Evolutionary conservation across 2,113 vertebrate species (phyloP), one percentile per base, ranked within the genome.

Genomic region (Odobenus rosmarus): DNA sequence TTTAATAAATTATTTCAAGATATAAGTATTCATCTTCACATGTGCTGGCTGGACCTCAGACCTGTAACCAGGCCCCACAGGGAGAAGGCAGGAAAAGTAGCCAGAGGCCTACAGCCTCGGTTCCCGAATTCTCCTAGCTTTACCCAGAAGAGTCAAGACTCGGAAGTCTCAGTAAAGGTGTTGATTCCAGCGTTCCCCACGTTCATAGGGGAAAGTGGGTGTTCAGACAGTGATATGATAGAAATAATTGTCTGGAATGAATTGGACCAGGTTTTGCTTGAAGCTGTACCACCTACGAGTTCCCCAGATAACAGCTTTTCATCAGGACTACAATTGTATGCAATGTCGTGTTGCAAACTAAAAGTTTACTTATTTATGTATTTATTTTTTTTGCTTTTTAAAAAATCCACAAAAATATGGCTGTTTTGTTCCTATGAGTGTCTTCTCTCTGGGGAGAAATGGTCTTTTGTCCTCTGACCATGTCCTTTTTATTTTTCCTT

Each of bases 321-420:
- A 7, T 49, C 55, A n/a, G 42, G 61, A 31, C 3, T 62, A 57
- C 3, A 72, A 16, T 42, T 46, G 3, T 14, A 12, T 21, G 51
- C 2, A 2, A n/a, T 0, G 1, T 33, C 5, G 8, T 26, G 7
- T 7, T 39, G 42, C 23, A 31, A 61, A n/a, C 4, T 72, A 19
- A 26, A 42, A 11, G 11, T 46, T 8, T 81, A 6, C 76, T 67
- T 49, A 21, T 26, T 92, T 36, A 26, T 26, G 88, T 36, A 6
- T 83, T 67, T 49, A 21, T 26, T 92, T 36, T 26, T 26, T 92
- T 36, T 84, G 39, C 42, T 8, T 86, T 67, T 33, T 46, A 57
- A 67, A n/a, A 83, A 46, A 15, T 31, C 16, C 19, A 13, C 36
- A 26, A 28, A 83, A 76, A 21, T 19, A 0, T 23, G n/a, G 4